These are phyloP conservation scores for Yponomeuta cagnagella DNA, from an alignment of 2,888 invertebrate species.

Conservation along the genomic window DNA sequence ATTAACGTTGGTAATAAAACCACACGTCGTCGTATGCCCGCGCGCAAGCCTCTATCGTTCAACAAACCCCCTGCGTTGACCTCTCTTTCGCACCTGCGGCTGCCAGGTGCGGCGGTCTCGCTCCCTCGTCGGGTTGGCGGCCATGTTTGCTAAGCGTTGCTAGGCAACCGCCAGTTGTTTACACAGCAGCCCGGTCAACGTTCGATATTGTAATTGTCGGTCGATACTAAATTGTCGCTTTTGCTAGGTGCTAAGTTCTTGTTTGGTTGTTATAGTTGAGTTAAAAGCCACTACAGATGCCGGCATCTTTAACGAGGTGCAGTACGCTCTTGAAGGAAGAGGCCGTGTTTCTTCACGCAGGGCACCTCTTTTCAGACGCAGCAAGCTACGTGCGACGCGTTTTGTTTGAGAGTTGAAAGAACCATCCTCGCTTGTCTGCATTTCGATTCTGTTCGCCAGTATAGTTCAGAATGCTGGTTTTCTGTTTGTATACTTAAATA, in stretches of 20 bases:
- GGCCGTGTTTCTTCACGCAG: too few relatives aligned
- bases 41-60: conserved; percentile 56
- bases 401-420: too few relatives aligned
- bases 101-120: conserved; percentile 16
- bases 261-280: too few relatives aligned
- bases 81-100: conserved; percentile 19
- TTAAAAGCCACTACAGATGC: neutral
- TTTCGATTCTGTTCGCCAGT: too few relatives aligned
- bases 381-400: too few relatives aligned
- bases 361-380: too few relatives aligned
- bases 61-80: conserved; percentile 26
- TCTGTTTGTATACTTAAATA: too few relatives aligned
- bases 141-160: conserved; percentile 29
- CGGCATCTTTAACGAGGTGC: neutral
- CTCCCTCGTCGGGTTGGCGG: conserved; percentile 20
- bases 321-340: too few relatives aligned
- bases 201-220: conserved; percentile 29
- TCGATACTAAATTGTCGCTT: neutral
- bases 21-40: conserved; percentile 27
- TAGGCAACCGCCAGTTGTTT: conserved; percentile 35
- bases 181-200: conserved; percentile 34
- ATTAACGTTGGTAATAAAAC: conserved; percentile 51
- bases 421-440: too few relatives aligned
- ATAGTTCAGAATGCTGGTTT: too few relatives aligned
- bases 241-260: too few relatives aligned